phyloP scores from a whole-genome alignment of 2,888 invertebrate species.

The Luperina nickerlii region DNA sequence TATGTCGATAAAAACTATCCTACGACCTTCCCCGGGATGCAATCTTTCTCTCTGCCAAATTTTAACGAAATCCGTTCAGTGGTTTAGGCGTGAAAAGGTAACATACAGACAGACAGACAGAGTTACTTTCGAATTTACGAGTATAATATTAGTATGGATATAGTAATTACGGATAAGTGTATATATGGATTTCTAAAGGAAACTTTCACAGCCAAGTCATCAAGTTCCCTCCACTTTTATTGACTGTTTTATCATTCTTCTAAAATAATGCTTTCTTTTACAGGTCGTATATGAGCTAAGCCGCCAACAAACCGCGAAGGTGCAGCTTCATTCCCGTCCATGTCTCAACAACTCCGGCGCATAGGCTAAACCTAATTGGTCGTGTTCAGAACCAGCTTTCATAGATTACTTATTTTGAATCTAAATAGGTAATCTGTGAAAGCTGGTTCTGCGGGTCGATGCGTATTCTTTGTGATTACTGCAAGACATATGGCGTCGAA shows the following conservation, averaged over 20 bases:
- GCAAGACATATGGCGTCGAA: not conserved
- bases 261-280: not conserved
- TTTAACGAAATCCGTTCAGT: no score
- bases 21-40: no score
- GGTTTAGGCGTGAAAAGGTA: no score
- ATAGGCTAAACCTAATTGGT: constrained; percentile 1
- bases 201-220: not conserved
- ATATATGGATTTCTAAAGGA: not conserved
- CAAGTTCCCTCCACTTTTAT: not conserved
- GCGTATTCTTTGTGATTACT: not conserved
- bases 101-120: no score
- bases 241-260: not conserved
- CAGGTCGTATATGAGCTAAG: constrained; percentile 7
- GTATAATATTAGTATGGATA: no score
- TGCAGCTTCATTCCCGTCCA: not conserved
- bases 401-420: constrained; percentile 28
- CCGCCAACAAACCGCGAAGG: not conserved
- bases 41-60: no score
- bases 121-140: no score
- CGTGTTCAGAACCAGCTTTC: constrained; percentile 30
- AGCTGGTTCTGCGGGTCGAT: constrained; percentile 20
- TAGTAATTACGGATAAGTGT: no score
- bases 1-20: no score
- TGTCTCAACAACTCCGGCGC: not conserved
- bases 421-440: constrained; percentile 44